These are phyloP conservation scores for Stramonita haemastoma DNA, from an alignment of 2,888 invertebrate genomes.

Conservation along the genomic window DNA sequence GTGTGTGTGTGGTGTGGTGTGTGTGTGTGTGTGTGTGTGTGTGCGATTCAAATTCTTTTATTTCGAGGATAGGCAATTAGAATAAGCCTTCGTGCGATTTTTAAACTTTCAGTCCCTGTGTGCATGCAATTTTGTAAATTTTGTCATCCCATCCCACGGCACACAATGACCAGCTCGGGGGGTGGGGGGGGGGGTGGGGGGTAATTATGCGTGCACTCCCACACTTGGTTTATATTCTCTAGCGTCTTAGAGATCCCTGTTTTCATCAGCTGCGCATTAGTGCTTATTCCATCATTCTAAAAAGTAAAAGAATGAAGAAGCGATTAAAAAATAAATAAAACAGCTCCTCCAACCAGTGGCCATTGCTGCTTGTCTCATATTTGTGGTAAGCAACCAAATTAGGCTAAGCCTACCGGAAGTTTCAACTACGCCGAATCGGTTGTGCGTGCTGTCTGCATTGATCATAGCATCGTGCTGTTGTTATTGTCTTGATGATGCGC, in stretches of 20 bases:
- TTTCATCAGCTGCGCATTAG: background rate
- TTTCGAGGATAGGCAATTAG: too few species aligned
- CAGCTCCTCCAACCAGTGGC: background rate
- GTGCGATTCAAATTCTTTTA: too few species aligned
- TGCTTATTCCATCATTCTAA: background rate
- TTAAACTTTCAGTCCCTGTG: too few species aligned
- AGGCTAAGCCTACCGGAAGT: background rate
- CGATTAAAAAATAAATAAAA: too few species aligned
- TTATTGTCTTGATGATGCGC: background rate
- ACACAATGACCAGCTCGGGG: too few species aligned
- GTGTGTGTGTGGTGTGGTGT: too few species aligned
- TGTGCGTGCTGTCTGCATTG: slow-evolving; percentile 4
- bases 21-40: too few species aligned
- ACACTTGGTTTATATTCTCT: too few species aligned
- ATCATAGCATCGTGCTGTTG: background rate
- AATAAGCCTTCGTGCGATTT: too few species aligned
- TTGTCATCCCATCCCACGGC: too few species aligned
- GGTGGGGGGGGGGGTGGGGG: too few species aligned
- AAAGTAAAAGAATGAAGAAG: background rate
- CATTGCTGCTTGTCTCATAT: background rate
- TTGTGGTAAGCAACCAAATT: background rate
- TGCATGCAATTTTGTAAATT: background rate
- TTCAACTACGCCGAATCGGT: background rate
- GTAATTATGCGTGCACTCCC: too few species aligned
- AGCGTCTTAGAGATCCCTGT: background rate